These are phyloP conservation scores for Eupithecia exiguata DNA, from an alignment of 2,888 invertebrate genomes.

Conservation along the genomic window DNA sequence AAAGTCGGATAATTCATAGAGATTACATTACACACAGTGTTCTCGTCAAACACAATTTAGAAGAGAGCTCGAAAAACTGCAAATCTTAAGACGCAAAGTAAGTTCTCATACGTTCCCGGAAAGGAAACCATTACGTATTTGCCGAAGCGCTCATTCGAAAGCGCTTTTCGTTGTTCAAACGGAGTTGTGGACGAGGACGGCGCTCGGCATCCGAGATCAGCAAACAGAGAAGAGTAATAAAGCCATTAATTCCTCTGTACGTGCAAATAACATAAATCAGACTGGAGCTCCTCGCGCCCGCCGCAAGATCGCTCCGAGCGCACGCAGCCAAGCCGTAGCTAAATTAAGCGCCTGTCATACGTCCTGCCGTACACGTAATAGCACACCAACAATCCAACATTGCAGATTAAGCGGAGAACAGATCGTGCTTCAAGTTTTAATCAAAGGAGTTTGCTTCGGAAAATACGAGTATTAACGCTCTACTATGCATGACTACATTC, in stretches of 20 bases:
- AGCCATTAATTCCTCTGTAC: slow-evolving; percentile 83
- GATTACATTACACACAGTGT: slow-evolving; percentile 27
- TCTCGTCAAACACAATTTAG: slow-evolving; percentile 41
- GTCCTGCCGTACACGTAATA: slow-evolving; percentile 60
- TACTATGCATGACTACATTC: neutral
- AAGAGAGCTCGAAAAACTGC: slow-evolving; percentile 30
- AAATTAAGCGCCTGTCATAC: slow-evolving; percentile 76
- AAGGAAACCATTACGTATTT: slow-evolving; percentile 62
- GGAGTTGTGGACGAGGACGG: slow-evolving; percentile 62
- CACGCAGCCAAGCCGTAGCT: slow-evolving; percentile 65
- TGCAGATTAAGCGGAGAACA: slow-evolving; percentile 57
- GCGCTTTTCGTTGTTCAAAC: slow-evolving; percentile 65
- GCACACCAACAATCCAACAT: slow-evolving; percentile 56
- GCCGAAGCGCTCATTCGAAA: slow-evolving; percentile 65
- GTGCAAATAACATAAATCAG: slow-evolving; percentile 84
- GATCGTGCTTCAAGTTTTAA: slow-evolving; percentile 49
- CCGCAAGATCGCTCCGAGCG: slow-evolving; percentile 73
- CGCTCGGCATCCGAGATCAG: slow-evolving; percentile 70
- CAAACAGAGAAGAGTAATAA: slow-evolving; percentile 81
- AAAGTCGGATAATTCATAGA: slow-evolving; percentile 28
- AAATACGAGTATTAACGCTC: neutral
- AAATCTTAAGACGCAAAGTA: slow-evolving; percentile 37
- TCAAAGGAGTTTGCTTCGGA: slow-evolving; percentile 8
- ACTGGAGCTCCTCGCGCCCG: slow-evolving; percentile 73
- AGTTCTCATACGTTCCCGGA: slow-evolving; percentile 44